Evolutionary conservation across 2,888 invertebrate genomes (phyloP).

Genomic region (Melanostoma mellinum): DNA sequence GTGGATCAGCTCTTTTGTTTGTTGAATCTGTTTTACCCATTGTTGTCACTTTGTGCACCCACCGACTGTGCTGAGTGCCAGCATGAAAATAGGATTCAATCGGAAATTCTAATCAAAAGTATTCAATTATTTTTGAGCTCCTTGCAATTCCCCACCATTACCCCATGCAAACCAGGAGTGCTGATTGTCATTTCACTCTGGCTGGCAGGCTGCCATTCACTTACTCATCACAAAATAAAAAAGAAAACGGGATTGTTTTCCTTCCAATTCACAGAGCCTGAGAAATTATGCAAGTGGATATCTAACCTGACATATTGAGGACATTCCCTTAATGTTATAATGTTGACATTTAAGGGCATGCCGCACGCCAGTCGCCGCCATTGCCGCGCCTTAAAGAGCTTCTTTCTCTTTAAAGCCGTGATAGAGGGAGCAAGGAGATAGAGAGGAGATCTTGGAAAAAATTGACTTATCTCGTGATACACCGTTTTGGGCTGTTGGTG

Average conservation of each 20-base stretch:
- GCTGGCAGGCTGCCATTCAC: conserved; percentile 1
- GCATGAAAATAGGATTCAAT: conserved; percentile 50
- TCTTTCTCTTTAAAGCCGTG: conserved; percentile 27
- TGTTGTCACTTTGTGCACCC: conserved; percentile 31
- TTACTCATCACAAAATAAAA: not conserved
- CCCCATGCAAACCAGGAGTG: conserved; percentile 15
- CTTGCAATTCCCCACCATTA: conserved; percentile 6
- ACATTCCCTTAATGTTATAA: conserved; percentile 71
- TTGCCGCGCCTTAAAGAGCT: conserved; percentile 11
- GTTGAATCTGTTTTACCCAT: conserved; percentile 15
- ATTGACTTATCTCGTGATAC: conserved; percentile 53
- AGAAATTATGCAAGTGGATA: conserved; percentile 60
- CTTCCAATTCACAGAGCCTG: conserved; percentile 57
- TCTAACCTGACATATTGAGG: conserved; percentile 71
- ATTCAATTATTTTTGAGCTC: conserved; percentile 57
- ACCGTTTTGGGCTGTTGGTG: conserved; percentile 29
- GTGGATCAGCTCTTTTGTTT: conserved; percentile 62
- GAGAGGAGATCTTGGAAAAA: conserved; percentile 8
- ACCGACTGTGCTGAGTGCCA: not conserved
- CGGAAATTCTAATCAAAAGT: conserved; percentile 68
- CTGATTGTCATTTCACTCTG: conserved; percentile 21
- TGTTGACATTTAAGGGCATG: conserved; percentile 71
- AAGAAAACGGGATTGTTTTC: conserved; percentile 34
- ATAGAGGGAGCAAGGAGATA: conserved; percentile 7
- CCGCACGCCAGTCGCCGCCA: conserved; percentile 15